Percentiles rank a stretch among this genome's conserved stretches.
Conservation (phyloP, 2,888 invertebrate genomes). For the Cataglyphis albicans region DNA sequence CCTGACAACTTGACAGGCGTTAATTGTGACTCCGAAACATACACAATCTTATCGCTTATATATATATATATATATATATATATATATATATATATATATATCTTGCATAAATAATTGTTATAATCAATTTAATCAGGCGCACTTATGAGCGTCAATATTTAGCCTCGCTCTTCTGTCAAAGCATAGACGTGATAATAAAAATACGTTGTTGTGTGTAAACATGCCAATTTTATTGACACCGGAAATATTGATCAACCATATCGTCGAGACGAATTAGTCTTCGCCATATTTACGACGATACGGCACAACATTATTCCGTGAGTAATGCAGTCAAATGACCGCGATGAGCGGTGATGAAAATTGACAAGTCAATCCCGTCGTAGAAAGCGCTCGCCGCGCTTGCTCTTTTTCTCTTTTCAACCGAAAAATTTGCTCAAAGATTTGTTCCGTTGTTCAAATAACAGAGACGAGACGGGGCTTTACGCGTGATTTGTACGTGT, state of each 20-base stretch:
- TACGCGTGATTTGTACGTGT: constrained; percentile 34
- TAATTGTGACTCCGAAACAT: constrained; percentile 71
- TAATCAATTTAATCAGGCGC: constrained; percentile 45
- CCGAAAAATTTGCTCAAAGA: background rate
- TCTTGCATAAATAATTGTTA: constrained; percentile 71
- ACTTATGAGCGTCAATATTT: constrained; percentile 47
- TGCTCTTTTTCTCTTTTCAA: background rate
- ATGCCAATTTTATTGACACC: constrained; percentile 29
- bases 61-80: constrained; percentile 24
- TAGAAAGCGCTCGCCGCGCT: background rate
- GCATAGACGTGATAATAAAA: constrained; percentile 15
- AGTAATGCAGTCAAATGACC: background rate
- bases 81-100: constrained; percentile 48
- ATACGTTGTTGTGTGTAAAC: background rate
- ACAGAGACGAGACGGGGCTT: background rate
- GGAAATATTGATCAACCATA: constrained; percentile 30
- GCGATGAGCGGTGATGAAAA: constrained; percentile 17
- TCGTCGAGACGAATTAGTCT: constrained; percentile 31
- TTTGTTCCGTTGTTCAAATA: background rate
- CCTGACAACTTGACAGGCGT: constrained; percentile 71
- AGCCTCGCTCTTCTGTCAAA: constrained; percentile 10
- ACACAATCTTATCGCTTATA: constrained; percentile 32
- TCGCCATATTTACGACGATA: constrained; percentile 14
- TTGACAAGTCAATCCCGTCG: background rate
- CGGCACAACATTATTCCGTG: background rate